Conservation (phyloP, 2,113 vertebrate genomes). For the Lycaon pictus region DNA sequence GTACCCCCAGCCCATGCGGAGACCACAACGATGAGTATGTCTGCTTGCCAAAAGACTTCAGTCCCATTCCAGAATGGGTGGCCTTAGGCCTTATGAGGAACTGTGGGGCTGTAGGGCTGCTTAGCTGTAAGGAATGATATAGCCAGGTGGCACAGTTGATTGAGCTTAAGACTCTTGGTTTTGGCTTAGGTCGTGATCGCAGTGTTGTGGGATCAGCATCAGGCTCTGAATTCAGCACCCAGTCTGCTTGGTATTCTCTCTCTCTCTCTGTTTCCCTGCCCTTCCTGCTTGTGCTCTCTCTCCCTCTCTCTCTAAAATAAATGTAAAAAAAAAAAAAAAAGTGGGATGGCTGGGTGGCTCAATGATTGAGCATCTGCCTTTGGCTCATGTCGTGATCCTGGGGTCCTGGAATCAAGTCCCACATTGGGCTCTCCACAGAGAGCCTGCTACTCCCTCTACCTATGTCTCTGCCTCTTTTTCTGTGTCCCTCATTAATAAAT, state of each 20-base stretch:
- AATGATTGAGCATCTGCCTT: too few relatives aligned
- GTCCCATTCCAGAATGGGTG: neutral
- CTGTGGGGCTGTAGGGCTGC: neutral
- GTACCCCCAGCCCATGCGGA: neutral
- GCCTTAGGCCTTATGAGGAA: neutral
- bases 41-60: neutral
- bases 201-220: neutral
- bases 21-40: neutral
- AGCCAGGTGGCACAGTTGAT: neutral
- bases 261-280: neutral
- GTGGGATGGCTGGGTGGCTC: too few relatives aligned
- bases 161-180: neutral
- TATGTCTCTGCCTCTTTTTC: too few relatives aligned
- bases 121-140: neutral
- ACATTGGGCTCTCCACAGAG: too few relatives aligned
- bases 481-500: too few relatives aligned
- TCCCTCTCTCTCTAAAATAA: neutral
- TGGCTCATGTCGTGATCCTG: too few relatives aligned
- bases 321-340: neutral
- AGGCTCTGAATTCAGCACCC: neutral
- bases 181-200: neutral
- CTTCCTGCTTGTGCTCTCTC: neutral
- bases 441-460: too few relatives aligned
- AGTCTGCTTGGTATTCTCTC: neutral
- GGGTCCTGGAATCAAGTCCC: too few relatives aligned